Evolutionary conservation across 2,888 invertebrate species (phyloP).

Genomic region (Cephalotes varians): DNA sequence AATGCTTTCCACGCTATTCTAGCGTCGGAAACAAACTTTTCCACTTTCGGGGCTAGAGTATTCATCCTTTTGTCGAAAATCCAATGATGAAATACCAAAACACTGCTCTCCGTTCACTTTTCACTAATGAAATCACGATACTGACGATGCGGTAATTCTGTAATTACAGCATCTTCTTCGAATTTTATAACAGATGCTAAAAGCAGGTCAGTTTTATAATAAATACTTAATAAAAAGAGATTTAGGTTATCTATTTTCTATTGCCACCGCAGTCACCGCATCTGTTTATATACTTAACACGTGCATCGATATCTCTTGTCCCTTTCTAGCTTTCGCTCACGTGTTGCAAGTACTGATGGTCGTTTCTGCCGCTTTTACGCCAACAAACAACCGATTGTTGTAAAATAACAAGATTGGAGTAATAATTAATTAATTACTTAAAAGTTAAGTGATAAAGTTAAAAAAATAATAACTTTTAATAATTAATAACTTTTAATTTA

Average conservation of each 20-base stretch:
- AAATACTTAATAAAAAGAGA: neutral
- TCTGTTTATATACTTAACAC: neutral
- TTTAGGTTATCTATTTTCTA: too few species aligned
- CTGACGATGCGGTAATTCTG: neutral
- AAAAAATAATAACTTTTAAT: too few species aligned
- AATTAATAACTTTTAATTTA: too few species aligned
- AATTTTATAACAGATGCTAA: neutral
- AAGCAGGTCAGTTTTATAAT: too few species aligned
- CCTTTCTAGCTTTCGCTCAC: neutral
- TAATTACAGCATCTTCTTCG: neutral
- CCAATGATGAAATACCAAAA: neutral
- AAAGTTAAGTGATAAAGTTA: too few species aligned
- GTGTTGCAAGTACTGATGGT: too few species aligned
- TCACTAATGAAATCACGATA: neutral
- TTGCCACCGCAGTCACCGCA: neutral
- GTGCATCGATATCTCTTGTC: neutral
- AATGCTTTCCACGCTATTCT: slow-evolving; percentile 89
- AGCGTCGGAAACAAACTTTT: slow-evolving; percentile 82
- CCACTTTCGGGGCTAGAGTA: neutral
- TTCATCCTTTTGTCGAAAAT: slow-evolving; percentile 15
- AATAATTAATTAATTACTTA: too few species aligned
- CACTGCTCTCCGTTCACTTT: neutral
- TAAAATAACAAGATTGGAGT: too few species aligned
- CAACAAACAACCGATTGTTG: too few species aligned
- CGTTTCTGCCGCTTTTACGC: too few species aligned